phyloP scores from a whole-genome alignment of 2,888 invertebrate species.

The Parapristionchus giblindavisi region DNA sequence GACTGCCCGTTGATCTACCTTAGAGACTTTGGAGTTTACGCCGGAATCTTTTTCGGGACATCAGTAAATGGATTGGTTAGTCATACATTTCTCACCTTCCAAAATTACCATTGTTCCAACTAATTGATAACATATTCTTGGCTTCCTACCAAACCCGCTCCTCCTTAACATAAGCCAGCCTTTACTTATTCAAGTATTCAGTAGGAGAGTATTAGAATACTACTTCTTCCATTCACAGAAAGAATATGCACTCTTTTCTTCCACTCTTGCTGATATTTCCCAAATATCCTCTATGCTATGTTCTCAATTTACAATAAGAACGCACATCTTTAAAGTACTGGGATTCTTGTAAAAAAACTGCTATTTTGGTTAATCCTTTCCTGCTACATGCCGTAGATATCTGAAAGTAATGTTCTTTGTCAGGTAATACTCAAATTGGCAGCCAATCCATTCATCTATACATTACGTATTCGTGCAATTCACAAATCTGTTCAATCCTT shows the following conservation, averaged over 20 bases:
- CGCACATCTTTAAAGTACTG: background rate
- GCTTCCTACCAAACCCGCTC: no score
- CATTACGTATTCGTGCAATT: slow-evolving; percentile 64
- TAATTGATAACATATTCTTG: no score
- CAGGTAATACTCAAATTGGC: slow-evolving; percentile 67
- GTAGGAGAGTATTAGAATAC: no score
- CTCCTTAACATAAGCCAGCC: no score
- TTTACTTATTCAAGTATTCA: no score
- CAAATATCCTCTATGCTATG: no score
- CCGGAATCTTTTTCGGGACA: slow-evolving; percentile 58
- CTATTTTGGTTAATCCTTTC: background rate
- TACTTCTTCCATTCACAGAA: no score
- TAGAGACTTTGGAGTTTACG: slow-evolving; percentile 53
- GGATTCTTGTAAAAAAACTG: background rate
- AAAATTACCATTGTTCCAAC: no score
- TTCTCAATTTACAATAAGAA: background rate
- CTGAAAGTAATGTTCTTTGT: no score
- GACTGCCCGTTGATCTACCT: slow-evolving; percentile 62
- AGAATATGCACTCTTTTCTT: no score
- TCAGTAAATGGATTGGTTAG: slow-evolving; percentile 63
- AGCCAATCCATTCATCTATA: slow-evolving; percentile 67
- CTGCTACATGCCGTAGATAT: no score
- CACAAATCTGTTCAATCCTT: slow-evolving; percentile 56
- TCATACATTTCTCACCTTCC: background rate
- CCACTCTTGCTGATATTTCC: no score